phyloP scores from a whole-genome alignment of 2,888 invertebrate species.

The Oligia latruncula region DNA sequence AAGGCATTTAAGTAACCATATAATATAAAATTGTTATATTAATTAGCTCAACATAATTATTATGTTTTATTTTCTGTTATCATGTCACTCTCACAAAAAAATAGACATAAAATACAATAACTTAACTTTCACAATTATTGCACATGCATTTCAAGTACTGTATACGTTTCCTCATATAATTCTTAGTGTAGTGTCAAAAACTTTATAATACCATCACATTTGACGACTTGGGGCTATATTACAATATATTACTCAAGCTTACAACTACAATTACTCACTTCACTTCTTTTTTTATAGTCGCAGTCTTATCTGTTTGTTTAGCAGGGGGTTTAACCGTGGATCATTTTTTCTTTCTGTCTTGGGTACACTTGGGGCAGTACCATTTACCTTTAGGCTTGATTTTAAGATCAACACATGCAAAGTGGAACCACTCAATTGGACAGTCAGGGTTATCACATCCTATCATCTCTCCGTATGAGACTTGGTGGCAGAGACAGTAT shows the following conservation, averaged over 20 bases:
- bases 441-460: slow-evolving; percentile 98
- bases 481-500: slow-evolving; percentile 99
- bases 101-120: slow-evolving; percentile 44
- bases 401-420: slow-evolving; percentile 97
- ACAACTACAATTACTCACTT: slow-evolving; percentile 71
- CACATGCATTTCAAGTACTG: slow-evolving; percentile 60
- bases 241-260: slow-evolving; percentile 55
- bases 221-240: slow-evolving; percentile 37
- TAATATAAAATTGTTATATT: slow-evolving; percentile 36
- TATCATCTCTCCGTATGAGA: slow-evolving; percentile 99
- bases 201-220: slow-evolving; percentile 57
- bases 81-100: slow-evolving; percentile 46
- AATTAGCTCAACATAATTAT: slow-evolving; percentile 39
- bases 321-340: slow-evolving; percentile 78
- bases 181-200: slow-evolving; percentile 37
- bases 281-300: slow-evolving; percentile 81
- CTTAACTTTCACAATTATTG: slow-evolving; percentile 61
- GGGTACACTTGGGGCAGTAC: slow-evolving; percentile 98
- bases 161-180: slow-evolving; percentile 38
- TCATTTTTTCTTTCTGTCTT: slow-evolving; percentile 95
- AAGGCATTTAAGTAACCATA: slow-evolving; percentile 33
- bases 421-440: slow-evolving; percentile 99
- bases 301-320: slow-evolving; percentile 85
- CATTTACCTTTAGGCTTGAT: slow-evolving; percentile 98
- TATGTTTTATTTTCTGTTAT: slow-evolving; percentile 29